Base-by-base conservation (phyloP, 2,888 invertebrate species). In the Sepiola atlantica region DNA sequence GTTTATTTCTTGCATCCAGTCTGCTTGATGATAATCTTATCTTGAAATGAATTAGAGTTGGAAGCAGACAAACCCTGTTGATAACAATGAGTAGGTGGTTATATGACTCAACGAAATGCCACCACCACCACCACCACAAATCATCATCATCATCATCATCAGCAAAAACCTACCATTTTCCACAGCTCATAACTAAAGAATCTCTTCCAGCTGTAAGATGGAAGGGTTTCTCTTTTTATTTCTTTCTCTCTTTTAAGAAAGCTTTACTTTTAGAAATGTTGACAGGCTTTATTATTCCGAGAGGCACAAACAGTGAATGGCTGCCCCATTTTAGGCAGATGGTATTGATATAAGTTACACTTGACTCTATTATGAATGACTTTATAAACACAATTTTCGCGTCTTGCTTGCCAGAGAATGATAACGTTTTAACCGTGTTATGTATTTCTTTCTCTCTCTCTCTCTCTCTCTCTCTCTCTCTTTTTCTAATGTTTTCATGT, bases 261-360 rank as follows among this genome's bases (percentile, higher is more conserved):
- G 77, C 77, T n/a, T 77, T n/a, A 77, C 77, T 77, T 77, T 77
- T 32, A 77, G 77, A 77, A 77, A 77, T 77, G n/a, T 77, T 77
- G 77, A 77, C 77, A 77, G 77, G 77, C n/a, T 77, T n/a, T 77
- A 77, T 77, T 77, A 77, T 77, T 77, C n/a, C 18, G 77, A 77
- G 77, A n/a, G n/a, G 10, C n/a, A 77, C 77, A 77, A n/a, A 32
- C 77, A 77, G 77, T 77, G 77, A 77, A 77, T 77, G 32, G 77
- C 16, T 77, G 77, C n/a, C 77, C 77, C 32, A 32, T 77, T 77
- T 77, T 32, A 77, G 77, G 32, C 77, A 77, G n/a, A 77, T 77
- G 77, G 77, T n/a, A 77, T n/a, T 32, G 77, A 77, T 77, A 77
- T 77, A n/a, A 77, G 14, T 77, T 77, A 77, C 77, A n/a, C n/a